A percentile compares a stretch with the other conserved stretches of the same genome.
Evolutionary conservation across 2,888 invertebrate species (phyloP).

Genomic region (Phlogophora meticulosa): DNA sequence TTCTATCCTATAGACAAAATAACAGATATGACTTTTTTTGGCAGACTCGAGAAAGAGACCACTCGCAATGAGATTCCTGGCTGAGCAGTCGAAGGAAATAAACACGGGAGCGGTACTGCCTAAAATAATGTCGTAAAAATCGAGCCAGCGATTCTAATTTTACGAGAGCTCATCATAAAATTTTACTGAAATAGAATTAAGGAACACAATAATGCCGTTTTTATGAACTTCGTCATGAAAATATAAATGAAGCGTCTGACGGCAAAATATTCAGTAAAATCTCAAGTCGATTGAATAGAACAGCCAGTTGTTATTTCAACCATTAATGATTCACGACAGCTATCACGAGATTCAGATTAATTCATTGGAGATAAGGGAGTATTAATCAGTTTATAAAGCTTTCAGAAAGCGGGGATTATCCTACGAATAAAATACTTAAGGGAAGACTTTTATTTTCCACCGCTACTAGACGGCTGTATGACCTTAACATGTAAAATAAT

Average conservation of each 20-base stretch:
- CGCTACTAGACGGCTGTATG: too few relatives aligned
- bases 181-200: neutral
- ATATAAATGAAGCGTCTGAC: neutral
- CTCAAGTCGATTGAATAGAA: neutral
- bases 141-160: neutral
- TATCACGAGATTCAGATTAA: neutral
- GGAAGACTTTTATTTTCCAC: neutral
- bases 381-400: neutral
- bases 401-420: neutral
- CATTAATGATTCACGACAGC: neutral
- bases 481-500: too few relatives aligned
- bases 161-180: neutral
- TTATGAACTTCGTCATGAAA: neutral
- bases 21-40: neutral
- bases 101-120: neutral
- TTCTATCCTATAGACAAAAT: neutral
- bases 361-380: neutral
- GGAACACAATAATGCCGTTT: neutral
- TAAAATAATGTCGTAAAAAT: neutral
- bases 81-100: neutral
- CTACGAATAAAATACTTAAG: neutral
- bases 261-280: neutral
- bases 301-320: neutral
- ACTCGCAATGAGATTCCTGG: too few relatives aligned
- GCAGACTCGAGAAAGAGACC: neutral